Conservation (phyloP, 2,797 vertebrate species). For the Phylloscopus collybita region DNA sequence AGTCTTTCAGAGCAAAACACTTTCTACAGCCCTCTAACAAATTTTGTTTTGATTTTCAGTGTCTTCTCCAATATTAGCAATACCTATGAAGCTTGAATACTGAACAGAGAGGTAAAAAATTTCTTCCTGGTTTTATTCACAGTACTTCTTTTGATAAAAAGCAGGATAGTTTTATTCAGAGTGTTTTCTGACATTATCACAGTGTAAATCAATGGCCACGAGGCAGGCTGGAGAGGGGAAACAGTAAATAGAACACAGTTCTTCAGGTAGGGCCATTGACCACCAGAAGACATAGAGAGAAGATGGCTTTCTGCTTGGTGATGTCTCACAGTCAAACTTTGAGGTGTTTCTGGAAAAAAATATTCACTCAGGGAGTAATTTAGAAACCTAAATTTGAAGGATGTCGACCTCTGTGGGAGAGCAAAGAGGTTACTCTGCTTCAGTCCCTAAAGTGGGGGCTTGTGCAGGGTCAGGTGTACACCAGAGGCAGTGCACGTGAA, state of each 20-base stretch:
- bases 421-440: too few relatives aligned
- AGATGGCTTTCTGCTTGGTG: background rate
- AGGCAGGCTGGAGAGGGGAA: background rate
- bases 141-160: background rate
- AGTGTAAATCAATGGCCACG: background rate
- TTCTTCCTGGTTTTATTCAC: background rate
- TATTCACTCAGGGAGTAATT: background rate
- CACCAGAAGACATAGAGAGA: background rate
- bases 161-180: background rate
- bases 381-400: background rate
- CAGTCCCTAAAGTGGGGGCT: background rate
- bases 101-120: background rate
- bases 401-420: background rate
- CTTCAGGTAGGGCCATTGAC: background rate
- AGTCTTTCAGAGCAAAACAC: background rate
- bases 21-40: background rate
- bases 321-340: background rate
- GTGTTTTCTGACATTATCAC: background rate
- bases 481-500: rapidly evolving
- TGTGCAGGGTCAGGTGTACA: background rate
- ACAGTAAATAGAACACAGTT: background rate
- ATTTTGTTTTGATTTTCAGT: background rate
- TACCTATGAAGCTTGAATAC: background rate
- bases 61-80: background rate
- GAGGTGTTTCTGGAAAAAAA: background rate